Percentiles rank a stretch among this genome's conserved stretches.
Evolutionary conservation across 2,888 invertebrate genomes (phyloP).

Genomic region (Hermodice carunculata): DNA sequence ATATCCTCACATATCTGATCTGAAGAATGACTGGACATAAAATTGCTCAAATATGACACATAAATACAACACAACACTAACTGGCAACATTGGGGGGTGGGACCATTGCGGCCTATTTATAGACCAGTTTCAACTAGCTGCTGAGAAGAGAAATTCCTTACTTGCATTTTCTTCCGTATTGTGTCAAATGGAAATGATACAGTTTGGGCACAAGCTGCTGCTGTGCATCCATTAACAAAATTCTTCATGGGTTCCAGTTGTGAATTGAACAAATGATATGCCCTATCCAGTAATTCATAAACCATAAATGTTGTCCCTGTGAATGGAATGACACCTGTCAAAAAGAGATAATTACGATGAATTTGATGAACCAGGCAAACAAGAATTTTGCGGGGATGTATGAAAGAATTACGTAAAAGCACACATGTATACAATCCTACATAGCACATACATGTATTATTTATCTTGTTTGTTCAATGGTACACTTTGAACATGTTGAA

Average conservation of each 20-base stretch:
- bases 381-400: no score
- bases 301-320: constrained; percentile 1
- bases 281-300: constrained; percentile 2
- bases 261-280: neutral
- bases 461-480: no score
- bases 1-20: no score
- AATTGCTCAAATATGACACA: no score
- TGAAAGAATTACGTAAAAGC: no score
- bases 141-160: neutral
- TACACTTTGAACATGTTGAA: no score
- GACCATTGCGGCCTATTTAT: no score
- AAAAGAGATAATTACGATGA: neutral
- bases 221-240: neutral
- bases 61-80: no score
- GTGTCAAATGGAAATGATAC: constrained; percentile 9
- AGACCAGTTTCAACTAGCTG: neutral
- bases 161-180: constrained; percentile 14
- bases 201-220: constrained; percentile 2
- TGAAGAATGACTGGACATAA: no score
- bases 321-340: constrained; percentile 2
- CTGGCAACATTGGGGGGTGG: no score
- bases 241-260: neutral
- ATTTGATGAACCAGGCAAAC: neutral
- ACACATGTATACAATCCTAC: no score
- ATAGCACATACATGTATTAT: no score